Evolutionary conservation across 2,113 vertebrate genomes (phyloP).

Genomic region (Oplegnathus fasciatus): DNA sequence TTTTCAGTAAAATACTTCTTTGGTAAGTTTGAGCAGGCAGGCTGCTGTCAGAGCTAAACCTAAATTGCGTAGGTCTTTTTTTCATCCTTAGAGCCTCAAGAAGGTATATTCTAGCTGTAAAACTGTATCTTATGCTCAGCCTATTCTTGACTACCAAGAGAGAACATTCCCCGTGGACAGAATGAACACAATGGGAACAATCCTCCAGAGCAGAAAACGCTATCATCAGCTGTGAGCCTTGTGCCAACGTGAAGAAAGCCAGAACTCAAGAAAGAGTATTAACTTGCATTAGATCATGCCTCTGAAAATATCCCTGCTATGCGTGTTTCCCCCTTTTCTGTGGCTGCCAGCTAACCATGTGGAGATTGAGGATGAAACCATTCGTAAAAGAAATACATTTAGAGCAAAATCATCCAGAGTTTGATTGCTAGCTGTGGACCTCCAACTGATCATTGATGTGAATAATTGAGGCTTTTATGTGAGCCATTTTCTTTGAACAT

Average conservation of each 20-base stretch:
- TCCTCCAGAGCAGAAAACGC: slow-evolving; percentile 42
- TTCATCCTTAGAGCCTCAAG: slow-evolving; percentile 5
- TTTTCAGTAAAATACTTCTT: slow-evolving; percentile 24
- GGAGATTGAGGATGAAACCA: slow-evolving; percentile 32
- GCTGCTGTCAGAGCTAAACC: slow-evolving; percentile 40
- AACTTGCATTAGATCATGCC: slow-evolving; percentile 48
- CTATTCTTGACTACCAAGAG: slow-evolving; percentile 39
- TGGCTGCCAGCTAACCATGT: slow-evolving; percentile 18
- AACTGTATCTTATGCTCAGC: slow-evolving; percentile 34
- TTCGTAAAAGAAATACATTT: slow-evolving; percentile 46
- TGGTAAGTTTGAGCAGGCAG: slow-evolving; percentile 24
- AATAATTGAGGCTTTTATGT: slow-evolving; percentile 55
- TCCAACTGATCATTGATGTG: slow-evolving; percentile 38
- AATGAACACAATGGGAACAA: slow-evolving; percentile 46
- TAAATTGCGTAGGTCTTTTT: slow-evolving; percentile 19
- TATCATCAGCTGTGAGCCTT: slow-evolving; percentile 43
- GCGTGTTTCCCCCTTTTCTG: slow-evolving; percentile 7
- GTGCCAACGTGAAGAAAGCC: slow-evolving; percentile 35
- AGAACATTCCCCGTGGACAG: slow-evolving; percentile 50
- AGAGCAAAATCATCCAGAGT: slow-evolving; percentile 41
- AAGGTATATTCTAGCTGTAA: slow-evolving; percentile 39
- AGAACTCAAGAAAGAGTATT: slow-evolving; percentile 35
- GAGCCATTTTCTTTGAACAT: slow-evolving; percentile 27
- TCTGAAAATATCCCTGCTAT: slow-evolving; percentile 36
- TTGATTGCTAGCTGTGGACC: slow-evolving; percentile 40